phyloP scores from a whole-genome alignment of 2,888 invertebrate genomes.

The Parnassius smintheus region DNA sequence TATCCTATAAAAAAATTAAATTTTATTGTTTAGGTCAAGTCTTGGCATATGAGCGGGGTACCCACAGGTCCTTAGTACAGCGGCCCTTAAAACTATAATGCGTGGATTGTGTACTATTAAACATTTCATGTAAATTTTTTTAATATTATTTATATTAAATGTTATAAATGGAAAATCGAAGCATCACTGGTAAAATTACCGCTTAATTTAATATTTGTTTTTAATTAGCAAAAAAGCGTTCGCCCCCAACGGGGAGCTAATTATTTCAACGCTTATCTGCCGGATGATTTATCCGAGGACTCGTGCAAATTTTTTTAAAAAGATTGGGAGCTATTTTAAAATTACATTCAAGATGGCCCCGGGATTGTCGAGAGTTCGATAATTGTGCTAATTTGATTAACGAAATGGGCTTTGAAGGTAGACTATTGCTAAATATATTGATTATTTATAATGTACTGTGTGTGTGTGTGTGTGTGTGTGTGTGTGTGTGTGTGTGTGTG shows the following conservation, averaged over 20 bases:
- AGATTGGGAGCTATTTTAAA: slow-evolving; percentile 32
- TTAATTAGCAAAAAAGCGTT: slow-evolving; percentile 72
- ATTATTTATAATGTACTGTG: too few relatives aligned
- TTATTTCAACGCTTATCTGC: slow-evolving; percentile 74
- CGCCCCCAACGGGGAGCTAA: slow-evolving; percentile 51
- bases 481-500: too few relatives aligned
- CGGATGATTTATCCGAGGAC: slow-evolving; percentile 67
- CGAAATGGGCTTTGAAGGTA: slow-evolving; percentile 7
- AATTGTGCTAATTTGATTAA: slow-evolving; percentile 28
- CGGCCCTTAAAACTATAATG: too few relatives aligned
- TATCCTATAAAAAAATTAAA: too few relatives aligned
- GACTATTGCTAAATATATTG: too few relatives aligned
- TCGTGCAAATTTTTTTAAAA: slow-evolving; percentile 38
- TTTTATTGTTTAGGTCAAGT: too few relatives aligned
- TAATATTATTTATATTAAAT: neutral
- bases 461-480: too few relatives aligned
- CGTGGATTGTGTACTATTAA: too few relatives aligned
- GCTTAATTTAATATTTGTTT: slow-evolving; percentile 76
- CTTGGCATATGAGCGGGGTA: too few relatives aligned
- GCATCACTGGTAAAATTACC: slow-evolving; percentile 48
- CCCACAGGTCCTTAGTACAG: too few relatives aligned
- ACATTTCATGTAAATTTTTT: too few relatives aligned
- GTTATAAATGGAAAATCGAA: slow-evolving; percentile 39
- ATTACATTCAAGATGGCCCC: slow-evolving; percentile 30
- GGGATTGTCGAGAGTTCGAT: slow-evolving; percentile 22